These are phyloP conservation scores for Microctenopoma steveboyesi DNA, from an alignment of 2,797 vertebrate genomes.

Conservation along the genomic window DNA sequence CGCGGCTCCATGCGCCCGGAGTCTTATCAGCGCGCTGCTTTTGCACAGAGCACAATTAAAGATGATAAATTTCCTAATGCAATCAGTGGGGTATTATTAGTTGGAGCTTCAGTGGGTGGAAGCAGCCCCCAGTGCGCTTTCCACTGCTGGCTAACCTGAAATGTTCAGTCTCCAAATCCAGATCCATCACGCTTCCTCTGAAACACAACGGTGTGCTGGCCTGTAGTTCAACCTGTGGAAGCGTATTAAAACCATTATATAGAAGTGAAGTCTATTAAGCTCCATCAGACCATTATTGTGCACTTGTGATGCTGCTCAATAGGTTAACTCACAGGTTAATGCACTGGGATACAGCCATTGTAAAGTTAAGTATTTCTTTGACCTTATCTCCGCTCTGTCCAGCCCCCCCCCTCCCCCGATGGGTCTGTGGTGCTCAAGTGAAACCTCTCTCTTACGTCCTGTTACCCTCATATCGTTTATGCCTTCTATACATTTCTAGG, in stretches of 20 bases:
- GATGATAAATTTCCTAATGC: conserved; percentile 66
- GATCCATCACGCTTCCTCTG: conserved; percentile 13
- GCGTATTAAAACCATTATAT: conserved; percentile 19
- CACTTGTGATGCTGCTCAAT: conserved; percentile 50
- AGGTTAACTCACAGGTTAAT: conserved; percentile 66
- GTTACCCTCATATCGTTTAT: conserved; percentile 11
- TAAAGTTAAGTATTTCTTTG: conserved; percentile 62
- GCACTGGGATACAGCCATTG: conserved; percentile 48
- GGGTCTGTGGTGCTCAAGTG: conserved; percentile 58
- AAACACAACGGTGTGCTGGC: background rate
- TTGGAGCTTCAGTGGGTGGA: conserved; percentile 51
- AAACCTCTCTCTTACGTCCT: conserved; percentile 43
- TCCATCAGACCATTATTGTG: conserved; percentile 39
- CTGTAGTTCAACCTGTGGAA: conserved; percentile 25
- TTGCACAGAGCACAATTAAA: conserved; percentile 62
- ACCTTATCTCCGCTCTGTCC: conserved; percentile 59
- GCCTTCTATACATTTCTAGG: conserved; percentile 50
- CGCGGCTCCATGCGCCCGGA: conserved; percentile 5
- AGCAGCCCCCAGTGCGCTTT: conserved; percentile 51
- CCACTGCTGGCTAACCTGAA: conserved; percentile 51
- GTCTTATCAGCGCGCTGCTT: conserved; percentile 42
- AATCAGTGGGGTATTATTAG: conserved; percentile 69
- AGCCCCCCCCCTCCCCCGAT: conserved; percentile 34
- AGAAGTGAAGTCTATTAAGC: conserved; percentile 49
- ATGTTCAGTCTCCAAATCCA: conserved; percentile 29